These are phyloP conservation scores for Acanthosepion pharaonis DNA, from an alignment of 2,888 invertebrate genomes.

Conservation along the genomic window DNA sequence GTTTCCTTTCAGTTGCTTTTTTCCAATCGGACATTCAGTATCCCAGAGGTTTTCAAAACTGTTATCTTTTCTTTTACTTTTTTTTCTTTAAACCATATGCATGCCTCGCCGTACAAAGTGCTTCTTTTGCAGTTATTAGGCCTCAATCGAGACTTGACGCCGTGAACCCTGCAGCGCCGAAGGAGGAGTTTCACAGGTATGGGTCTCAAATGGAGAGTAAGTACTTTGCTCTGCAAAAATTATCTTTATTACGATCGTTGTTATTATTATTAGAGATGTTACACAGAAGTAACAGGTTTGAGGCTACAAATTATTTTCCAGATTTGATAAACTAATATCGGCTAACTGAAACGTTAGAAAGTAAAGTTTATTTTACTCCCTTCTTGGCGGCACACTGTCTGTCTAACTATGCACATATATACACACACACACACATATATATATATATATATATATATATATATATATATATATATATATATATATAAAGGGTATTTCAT, in stretches of 20 bases:
- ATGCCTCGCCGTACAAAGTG: not conserved
- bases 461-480: not conserved
- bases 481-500: not conserved
- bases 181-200: not conserved
- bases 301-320: constrained; percentile 3
- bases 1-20: not conserved
- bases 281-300: constrained; percentile 24
- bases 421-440: not conserved
- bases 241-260: not conserved
- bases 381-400: not conserved
- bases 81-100: not conserved
- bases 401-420: not conserved
- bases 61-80: not conserved
- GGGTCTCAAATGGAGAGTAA: not conserved
- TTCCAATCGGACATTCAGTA: not conserved
- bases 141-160: not conserved
- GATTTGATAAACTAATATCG: not conserved
- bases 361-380: not conserved
- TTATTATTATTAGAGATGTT: not conserved
- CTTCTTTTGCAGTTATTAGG: not conserved
- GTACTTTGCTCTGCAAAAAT: not conserved
- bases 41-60: not conserved
- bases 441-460: not conserved
- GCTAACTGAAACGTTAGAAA: not conserved
- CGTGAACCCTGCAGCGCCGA: not conserved